Evolutionary conservation across 2,797 vertebrate genomes (phyloP), one percentile per base, ranked within the genome.

Genomic region (Takifugu ocellatus): DNA sequence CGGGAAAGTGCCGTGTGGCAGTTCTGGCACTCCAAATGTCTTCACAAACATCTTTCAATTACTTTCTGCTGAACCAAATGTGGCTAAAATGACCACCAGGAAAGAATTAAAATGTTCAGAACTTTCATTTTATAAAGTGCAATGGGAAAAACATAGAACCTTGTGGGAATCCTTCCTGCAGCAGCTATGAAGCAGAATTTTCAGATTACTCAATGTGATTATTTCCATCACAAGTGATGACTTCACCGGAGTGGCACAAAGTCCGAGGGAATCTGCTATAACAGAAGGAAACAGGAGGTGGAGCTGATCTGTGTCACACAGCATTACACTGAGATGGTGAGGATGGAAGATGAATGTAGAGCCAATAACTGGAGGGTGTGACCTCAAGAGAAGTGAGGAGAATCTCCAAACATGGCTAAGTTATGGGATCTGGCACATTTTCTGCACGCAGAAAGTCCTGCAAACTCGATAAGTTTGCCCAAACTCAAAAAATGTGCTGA

Each of bases 1-100:
- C 74, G 25, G 65, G 69, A 66, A 66, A 68, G 79, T 80, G 84
- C 63, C 66, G 79, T 26, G 49, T 61, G 78, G 78, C 73, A 66
- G 59, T 42, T 75, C 47, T 61, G 54, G 68, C 68, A 61, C 49
- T 54, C 69, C 59, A 59, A 50, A 61, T 61, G 51, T 48, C 64
- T 63, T 68, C 58, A 63, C 45, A 66, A 51, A 49, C 36, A 36
- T 68, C 57, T 52, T 48, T 36, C 24, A 39, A 69, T 63, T 61
- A 17, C 47, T 67, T 50, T 58, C 61, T 21, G 26, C 51, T 49
- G 47, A 54, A 68, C 46, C 57, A 72, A 66, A 69, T 24, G 33
- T 51, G 63, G 52, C 51, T 54, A 31, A 27, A 27, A 25, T 54
- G 50, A 68, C 50, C 63, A 51, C 46, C 24, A 8, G 31, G 17